phyloP scores from a whole-genome alignment of 2,797 vertebrate genomes.

The Tadarida brasiliensis region DNA sequence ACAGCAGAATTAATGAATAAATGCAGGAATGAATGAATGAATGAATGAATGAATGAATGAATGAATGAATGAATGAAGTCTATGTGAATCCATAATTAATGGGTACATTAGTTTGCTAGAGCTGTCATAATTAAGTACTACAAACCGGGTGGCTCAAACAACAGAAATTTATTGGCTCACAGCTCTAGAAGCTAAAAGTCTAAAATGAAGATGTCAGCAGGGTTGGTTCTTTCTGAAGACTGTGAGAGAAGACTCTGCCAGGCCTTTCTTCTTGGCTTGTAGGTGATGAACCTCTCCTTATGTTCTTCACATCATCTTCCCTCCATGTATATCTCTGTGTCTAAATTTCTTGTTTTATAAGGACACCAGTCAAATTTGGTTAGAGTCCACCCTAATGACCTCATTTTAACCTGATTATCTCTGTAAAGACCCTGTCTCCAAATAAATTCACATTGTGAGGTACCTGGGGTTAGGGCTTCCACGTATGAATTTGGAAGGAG shows the following conservation, averaged over 20 bases:
- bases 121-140: background rate
- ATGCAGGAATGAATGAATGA: background rate
- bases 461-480: background rate
- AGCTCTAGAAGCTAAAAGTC: background rate
- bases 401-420: background rate
- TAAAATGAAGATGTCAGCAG: background rate
- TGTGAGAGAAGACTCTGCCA: background rate
- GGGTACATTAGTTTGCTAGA: background rate
- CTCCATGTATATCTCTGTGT: background rate
- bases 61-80: background rate
- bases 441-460: background rate
- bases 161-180: background rate
- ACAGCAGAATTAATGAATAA: background rate
- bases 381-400: background rate
- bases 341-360: background rate
- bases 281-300: background rate
- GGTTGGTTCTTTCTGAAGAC: background rate
- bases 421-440: background rate
- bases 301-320: background rate
- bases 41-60: background rate
- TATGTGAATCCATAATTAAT: background rate
- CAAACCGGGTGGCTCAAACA: background rate
- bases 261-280: background rate
- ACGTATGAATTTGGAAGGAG: background rate
- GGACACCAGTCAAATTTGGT: background rate